Evolutionary conservation across 2,113 vertebrate genomes (phyloP).

Genomic region (Phalacrocorax pelagicus): DNA sequence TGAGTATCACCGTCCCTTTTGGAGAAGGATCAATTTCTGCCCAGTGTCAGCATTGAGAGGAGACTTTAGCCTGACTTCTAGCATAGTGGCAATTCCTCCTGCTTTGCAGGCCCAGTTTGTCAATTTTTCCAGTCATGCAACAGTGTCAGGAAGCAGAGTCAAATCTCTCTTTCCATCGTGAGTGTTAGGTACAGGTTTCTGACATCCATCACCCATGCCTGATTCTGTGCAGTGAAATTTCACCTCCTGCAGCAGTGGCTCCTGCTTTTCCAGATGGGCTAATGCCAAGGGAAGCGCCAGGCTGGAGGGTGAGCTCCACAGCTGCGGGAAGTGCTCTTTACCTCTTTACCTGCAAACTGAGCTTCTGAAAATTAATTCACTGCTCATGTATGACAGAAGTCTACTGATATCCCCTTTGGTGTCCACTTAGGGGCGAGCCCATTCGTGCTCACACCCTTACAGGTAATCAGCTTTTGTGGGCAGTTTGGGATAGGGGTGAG

Average conservation of each 20-base stretch:
- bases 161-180: background rate
- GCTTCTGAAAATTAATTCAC: background rate
- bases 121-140: background rate
- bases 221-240: background rate
- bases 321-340: background rate
- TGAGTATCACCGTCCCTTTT: background rate
- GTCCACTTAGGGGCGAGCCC: background rate
- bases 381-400: background rate
- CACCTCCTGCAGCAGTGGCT: background rate
- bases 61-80: background rate
- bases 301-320: background rate
- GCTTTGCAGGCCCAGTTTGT: background rate
- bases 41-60: background rate
- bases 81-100: background rate
- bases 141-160: background rate
- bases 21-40: background rate
- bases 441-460: background rate
- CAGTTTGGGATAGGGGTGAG: background rate
- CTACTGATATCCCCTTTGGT: background rate
- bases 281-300: background rate
- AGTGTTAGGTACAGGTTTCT: background rate
- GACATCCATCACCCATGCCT: background rate
- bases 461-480: background rate
- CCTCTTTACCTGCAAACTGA: background rate
- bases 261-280: accelerated